Evolutionary conservation across 2,888 invertebrate species (phyloP).

Genomic region (Crepidodera aurea): DNA sequence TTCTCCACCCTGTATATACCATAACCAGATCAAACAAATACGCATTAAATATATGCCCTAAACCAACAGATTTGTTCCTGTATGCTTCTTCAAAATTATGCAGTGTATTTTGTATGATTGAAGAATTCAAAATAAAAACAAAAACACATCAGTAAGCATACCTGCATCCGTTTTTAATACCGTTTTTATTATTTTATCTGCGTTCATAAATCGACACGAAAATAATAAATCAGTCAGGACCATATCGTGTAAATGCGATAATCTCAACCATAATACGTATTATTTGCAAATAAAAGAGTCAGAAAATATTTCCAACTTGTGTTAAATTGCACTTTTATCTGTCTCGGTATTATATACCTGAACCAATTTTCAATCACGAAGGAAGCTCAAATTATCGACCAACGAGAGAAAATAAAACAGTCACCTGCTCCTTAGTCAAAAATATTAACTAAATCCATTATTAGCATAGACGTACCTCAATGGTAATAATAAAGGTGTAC

Average conservation of each 20-base stretch:
- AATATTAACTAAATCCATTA: slow-evolving; percentile 1
- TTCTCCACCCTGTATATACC: no score
- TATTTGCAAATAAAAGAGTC: slow-evolving; percentile 12
- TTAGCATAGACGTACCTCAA: slow-evolving; percentile 11
- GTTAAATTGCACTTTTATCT: slow-evolving; percentile 12
- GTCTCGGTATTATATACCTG: no score
- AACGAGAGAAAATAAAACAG: slow-evolving; percentile 6
- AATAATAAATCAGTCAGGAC: slow-evolving; percentile 18
- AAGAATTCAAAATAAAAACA: background rate
- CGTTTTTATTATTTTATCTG: background rate
- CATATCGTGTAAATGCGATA: slow-evolving; percentile 11
- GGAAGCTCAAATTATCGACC: slow-evolving; percentile 2
- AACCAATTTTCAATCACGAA: slow-evolving; percentile 22
- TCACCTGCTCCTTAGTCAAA: slow-evolving; percentile 14
- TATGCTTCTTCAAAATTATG: no score
- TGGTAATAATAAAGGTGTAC: no score
- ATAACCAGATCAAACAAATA: no score
- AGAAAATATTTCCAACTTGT: slow-evolving; percentile 1
- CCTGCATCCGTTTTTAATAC: background rate
- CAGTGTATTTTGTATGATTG: no score
- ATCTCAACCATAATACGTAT: slow-evolving; percentile 14
- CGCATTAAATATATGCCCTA: no score
- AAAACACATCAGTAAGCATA: slow-evolving; percentile 2
- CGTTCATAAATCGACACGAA: background rate
- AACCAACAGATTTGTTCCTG: no score